phyloP scores from a whole-genome alignment of 2,113 vertebrate species.

The Pleuronectes platessa region DNA sequence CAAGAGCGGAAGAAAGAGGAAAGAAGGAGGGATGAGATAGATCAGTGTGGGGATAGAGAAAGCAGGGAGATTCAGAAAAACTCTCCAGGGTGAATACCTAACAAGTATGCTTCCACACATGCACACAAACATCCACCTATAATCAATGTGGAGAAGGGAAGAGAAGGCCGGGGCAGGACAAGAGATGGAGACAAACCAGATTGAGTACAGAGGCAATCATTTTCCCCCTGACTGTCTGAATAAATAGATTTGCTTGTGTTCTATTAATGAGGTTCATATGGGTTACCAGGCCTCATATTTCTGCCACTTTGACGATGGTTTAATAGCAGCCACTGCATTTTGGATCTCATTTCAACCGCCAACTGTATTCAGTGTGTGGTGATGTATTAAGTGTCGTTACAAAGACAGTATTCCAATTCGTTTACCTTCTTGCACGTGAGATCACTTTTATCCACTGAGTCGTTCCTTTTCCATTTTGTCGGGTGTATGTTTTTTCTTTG shows the following conservation, averaged over 20 bases:
- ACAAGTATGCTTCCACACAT: conserved; percentile 1
- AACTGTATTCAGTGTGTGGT: conserved; percentile 68
- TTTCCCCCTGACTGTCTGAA: conserved; percentile 73
- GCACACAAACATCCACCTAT: conserved; percentile 2
- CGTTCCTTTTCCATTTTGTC: conserved; percentile 2
- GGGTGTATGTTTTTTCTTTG: neutral
- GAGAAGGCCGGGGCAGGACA: neutral
- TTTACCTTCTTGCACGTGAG: conserved; percentile 38
- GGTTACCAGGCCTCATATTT: conserved; percentile 71
- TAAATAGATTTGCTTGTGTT: conserved; percentile 79
- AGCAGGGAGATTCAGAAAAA: conserved; percentile 41
- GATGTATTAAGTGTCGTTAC: conserved; percentile 69
- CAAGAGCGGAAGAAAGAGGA: conserved; percentile 46
- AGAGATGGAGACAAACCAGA: conserved; percentile 48
- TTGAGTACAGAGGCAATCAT: conserved; percentile 69
- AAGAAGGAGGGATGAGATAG: conserved; percentile 1
- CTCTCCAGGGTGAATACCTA: conserved; percentile 38
- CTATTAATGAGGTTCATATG: conserved; percentile 79
- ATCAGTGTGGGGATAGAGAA: conserved; percentile 19
- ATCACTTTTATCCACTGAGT: conserved; percentile 32
- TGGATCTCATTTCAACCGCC: conserved; percentile 73
- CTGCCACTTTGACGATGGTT: conserved; percentile 70
- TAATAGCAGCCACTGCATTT: conserved; percentile 71
- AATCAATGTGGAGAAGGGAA: conserved; percentile 8
- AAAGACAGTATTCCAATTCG: conserved; percentile 60